Evolutionary conservation across 1,140 invertebrate species (phyloP).

Genomic region (Zaprionus camerounensis): DNA sequence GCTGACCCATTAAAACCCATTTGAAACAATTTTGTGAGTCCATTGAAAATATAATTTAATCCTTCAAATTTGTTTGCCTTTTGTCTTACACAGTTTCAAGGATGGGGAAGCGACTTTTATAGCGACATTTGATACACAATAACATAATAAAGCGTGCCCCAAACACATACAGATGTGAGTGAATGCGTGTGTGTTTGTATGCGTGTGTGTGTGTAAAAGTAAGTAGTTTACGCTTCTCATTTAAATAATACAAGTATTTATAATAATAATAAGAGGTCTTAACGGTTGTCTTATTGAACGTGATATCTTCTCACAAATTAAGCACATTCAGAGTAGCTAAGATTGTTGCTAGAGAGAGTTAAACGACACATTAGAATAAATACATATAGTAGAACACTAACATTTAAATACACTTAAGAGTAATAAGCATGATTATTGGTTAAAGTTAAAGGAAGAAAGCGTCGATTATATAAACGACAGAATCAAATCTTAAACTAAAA

Average conservation of each 20-base stretch:
- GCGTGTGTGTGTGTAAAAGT: slow-evolving; percentile 32
- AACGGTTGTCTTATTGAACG: slow-evolving; percentile 60
- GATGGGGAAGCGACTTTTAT: slow-evolving; percentile 40
- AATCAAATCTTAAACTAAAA: slow-evolving; percentile 20
- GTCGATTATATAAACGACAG: slow-evolving; percentile 12
- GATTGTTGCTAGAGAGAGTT: slow-evolving; percentile 52
- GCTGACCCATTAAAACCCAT: slow-evolving; percentile 3
- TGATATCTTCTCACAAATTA: slow-evolving; percentile 41
- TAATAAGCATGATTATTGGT: slow-evolving; percentile 23
- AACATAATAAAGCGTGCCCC: slow-evolving; percentile 50
- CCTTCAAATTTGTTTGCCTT: slow-evolving; percentile 40
- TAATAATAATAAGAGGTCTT: slow-evolving; percentile 72
- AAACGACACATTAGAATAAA: slow-evolving; percentile 23
- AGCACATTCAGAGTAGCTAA: slow-evolving; percentile 55
- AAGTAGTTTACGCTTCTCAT: slow-evolving; percentile 16
- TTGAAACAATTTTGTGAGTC: slow-evolving; percentile 7
- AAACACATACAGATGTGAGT: slow-evolving; percentile 46
- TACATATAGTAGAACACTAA: slow-evolving; percentile 26
- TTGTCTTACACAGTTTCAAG: slow-evolving; percentile 48
- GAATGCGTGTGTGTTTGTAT: slow-evolving; percentile 42
- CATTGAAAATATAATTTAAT: slow-evolving; percentile 50
- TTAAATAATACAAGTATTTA: slow-evolving; percentile 53
- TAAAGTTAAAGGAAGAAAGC: slow-evolving; percentile 31
- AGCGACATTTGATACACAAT: slow-evolving; percentile 12
- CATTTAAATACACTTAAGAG: slow-evolving; percentile 38